Evolutionary conservation across 37 sponge, comb jelly and placozoan species (phyloP), one percentile per base, ranked within the genome.

Genomic region (Lycopodina hypogea): DNA sequence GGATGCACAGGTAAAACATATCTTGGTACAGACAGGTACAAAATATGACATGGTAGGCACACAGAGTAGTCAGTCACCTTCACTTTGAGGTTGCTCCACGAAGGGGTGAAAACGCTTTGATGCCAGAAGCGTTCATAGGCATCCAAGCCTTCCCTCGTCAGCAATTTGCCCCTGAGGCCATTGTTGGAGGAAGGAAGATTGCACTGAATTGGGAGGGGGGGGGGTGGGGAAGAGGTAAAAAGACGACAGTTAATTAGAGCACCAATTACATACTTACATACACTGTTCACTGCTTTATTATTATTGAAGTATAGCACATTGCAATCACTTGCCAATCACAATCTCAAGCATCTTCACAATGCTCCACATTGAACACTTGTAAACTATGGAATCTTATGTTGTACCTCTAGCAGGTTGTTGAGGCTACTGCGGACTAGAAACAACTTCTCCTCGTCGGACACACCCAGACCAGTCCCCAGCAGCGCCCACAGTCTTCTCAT

Each of bases 361-460:
- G n/a, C n/a, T n/a, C n/a, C n/a, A n/a, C n/a, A n/a, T n/a, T n/a
- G n/a, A n/a, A n/a, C n/a, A n/a, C n/a, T n/a, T n/a, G n/a, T n/a
- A n/a, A n/a, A n/a, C n/a, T n/a, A n/a, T n/a, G n/a, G n/a, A n/a
- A n/a, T n/a, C n/a, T n/a, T n/a, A n/a, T n/a, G n/a, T n/a, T 37
- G 42, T 15, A 89, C 90, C 77, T 84, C 75, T 39, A 81, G 45
- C 35, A 89, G 57, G 29, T 62, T 56, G 58, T 61, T 71, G 80
- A 89, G 85, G 32, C 71, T 80, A 0, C 73, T 42, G 33, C 39
- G 38, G 6, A 89, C 65, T 1, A 89, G 64, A 58, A 84, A 64
- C 0, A 80, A 75, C 66, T 84, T 84, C 76, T 94, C 94, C 63
- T 94, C 94, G 6, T 84, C 85, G 22, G 85, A 69, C 1, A 90